Conservation (phyloP, 2,113 vertebrate genomes). For the Mormoops blainvillei region DNA sequence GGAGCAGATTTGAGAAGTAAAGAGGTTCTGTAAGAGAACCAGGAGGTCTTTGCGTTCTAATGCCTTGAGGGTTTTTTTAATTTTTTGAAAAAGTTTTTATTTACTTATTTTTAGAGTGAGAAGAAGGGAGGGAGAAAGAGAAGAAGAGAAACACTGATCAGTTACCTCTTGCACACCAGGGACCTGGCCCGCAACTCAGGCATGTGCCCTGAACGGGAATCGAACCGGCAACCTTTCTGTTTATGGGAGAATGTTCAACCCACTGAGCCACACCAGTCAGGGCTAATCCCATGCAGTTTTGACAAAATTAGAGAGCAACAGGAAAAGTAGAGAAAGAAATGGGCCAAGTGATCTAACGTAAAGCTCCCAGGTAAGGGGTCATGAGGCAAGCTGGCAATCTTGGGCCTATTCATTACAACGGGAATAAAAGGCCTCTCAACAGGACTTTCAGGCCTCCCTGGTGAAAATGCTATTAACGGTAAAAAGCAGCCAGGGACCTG, state of each 20-base stretch:
- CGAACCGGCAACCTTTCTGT: no score
- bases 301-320: neutral
- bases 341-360: neutral
- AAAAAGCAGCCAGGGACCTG: no score
- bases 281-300: neutral
- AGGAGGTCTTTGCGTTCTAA: neutral
- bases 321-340: neutral
- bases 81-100: no score
- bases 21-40: neutral
- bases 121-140: no score
- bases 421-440: neutral
- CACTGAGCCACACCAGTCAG: neutral
- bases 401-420: neutral
- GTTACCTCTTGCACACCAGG: neutral
- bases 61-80: neutral
- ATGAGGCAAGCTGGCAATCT: neutral
- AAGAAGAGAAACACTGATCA: neutral
- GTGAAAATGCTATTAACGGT: neutral
- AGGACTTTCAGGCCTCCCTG: neutral
- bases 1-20: neutral
- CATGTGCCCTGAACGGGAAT: no score
- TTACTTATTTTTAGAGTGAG: no score
- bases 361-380: neutral
- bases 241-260: no score
- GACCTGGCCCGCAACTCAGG: no score